Evolutionary conservation across 1,140 invertebrate genomes (phyloP).

Genomic region (Eumeta japonica): DNA sequence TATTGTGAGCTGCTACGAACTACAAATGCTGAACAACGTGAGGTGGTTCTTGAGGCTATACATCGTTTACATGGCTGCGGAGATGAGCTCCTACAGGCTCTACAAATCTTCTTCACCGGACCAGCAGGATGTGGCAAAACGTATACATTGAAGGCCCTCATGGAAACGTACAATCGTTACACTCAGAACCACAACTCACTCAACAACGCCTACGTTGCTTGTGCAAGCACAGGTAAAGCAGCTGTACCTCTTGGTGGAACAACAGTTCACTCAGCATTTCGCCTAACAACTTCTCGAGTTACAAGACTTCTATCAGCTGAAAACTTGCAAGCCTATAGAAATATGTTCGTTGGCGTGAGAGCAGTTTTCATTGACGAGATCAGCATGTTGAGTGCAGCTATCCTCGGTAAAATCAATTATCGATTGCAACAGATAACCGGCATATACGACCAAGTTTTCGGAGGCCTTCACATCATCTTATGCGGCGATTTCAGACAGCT

Average conservation of each 20-base stretch:
- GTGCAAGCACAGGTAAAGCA: too few relatives aligned
- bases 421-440: conserved; percentile 18
- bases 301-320: conserved; percentile 20
- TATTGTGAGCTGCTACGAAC: conserved; percentile 16
- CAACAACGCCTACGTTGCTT: too few relatives aligned
- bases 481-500: too few relatives aligned
- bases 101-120: conserved; percentile 28
- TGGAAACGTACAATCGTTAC: conserved; percentile 28
- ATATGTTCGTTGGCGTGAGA: conserved; percentile 7
- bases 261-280: conserved; percentile 22
- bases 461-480: conserved; percentile 17
- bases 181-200: conserved; percentile 12
- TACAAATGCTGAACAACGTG: conserved; percentile 12
- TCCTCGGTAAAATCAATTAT: conserved; percentile 14
- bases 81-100: conserved; percentile 5
- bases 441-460: conserved; percentile 16
- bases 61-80: conserved; percentile 14
- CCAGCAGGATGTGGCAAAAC: conserved; percentile 28
- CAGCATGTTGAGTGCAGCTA: conserved; percentile 17
- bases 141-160: conserved; percentile 17
- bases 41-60: conserved; percentile 17
- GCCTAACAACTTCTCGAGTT: too few relatives aligned
- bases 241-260: too few relatives aligned
- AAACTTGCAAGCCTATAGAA: conserved; percentile 10
- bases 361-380: conserved; percentile 15